Percentiles rank a stretch among this genome's conserved stretches.
These are phyloP conservation scores for Ceriagrion tenellum DNA, from an alignment of 2,888 invertebrate genomes.

Conservation along the genomic window DNA sequence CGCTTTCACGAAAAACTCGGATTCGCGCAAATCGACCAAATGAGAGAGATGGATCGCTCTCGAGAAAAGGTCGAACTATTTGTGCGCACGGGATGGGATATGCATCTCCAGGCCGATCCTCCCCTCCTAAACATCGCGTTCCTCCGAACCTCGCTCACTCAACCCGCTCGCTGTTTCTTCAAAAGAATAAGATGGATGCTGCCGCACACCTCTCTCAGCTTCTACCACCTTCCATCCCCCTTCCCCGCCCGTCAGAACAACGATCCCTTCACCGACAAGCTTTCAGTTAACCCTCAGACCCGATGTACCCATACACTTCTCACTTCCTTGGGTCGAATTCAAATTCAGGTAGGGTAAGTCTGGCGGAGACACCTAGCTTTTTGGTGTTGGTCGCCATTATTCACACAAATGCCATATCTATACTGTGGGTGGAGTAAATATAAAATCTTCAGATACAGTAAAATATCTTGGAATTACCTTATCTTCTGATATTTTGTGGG, in stretches of 20 bases:
- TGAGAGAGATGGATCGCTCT: slow-evolving; percentile 48
- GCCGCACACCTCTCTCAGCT: no score
- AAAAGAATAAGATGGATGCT: slow-evolving; percentile 48
- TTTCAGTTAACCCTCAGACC: not conserved
- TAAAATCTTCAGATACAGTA: no score
- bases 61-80: slow-evolving; percentile 36
- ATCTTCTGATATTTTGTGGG: no score
- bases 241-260: not conserved
- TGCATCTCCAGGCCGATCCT: not conserved
- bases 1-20: not conserved
- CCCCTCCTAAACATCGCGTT: not conserved
- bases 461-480: no score
- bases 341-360: no score
- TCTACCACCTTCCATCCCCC: not conserved
- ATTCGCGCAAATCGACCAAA: slow-evolving; percentile 37
- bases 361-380: no score
- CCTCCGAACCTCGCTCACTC: not conserved
- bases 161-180: not conserved
- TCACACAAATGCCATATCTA: no score
- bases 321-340: not conserved
- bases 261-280: not conserved
- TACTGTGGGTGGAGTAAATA: no score
- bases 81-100: slow-evolving; percentile 6
- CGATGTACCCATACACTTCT: not conserved
- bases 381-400: no score